A percentile compares a stretch with the other conserved stretches of the same genome.
These are phyloP conservation scores for Barnardius zonarius DNA, from an alignment of 2,113 vertebrate species.

Conservation along the genomic window DNA sequence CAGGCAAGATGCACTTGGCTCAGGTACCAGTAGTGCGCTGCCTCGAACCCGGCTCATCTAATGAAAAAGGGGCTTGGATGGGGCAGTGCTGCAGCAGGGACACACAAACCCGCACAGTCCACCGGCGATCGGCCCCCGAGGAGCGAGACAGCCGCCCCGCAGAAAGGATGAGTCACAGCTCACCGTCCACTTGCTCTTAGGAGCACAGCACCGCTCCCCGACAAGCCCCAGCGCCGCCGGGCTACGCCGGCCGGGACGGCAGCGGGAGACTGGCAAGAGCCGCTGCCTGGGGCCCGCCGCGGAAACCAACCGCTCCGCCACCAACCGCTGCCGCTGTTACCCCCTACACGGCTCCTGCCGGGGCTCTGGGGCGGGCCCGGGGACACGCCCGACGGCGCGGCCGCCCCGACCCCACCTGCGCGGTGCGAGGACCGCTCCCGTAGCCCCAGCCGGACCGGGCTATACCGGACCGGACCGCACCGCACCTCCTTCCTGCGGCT, in stretches of 20 bases:
- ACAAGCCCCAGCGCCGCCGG: rapidly evolving
- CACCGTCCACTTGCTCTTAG: not conserved
- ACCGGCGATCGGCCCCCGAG: not conserved
- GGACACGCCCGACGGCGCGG: not conserved
- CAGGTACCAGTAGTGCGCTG: rapidly evolving
- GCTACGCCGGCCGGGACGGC: not conserved
- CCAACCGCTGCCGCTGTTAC: not conserved
- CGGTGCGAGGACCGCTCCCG: not conserved
- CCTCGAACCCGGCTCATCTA: rapidly evolving
- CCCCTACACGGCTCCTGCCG: not conserved
- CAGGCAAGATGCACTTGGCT: rapidly evolving
- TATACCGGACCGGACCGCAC: too few species aligned
- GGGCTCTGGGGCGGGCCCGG: not conserved
- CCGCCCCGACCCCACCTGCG: not conserved
- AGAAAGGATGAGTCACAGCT: not conserved
- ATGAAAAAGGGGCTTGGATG: rapidly evolving
- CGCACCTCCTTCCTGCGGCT: constrained; percentile 89
- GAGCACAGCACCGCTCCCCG: not conserved
- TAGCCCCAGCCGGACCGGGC: not conserved
- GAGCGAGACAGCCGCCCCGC: not conserved
- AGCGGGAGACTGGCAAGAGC: not conserved
- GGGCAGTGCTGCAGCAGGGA: not conserved
- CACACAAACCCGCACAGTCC: not conserved
- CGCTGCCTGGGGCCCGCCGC: not conserved
- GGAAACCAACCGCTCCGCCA: not conserved